These are phyloP conservation scores for Eristalis pertinax DNA, from an alignment of 2,888 invertebrate genomes.

Conservation along the genomic window DNA sequence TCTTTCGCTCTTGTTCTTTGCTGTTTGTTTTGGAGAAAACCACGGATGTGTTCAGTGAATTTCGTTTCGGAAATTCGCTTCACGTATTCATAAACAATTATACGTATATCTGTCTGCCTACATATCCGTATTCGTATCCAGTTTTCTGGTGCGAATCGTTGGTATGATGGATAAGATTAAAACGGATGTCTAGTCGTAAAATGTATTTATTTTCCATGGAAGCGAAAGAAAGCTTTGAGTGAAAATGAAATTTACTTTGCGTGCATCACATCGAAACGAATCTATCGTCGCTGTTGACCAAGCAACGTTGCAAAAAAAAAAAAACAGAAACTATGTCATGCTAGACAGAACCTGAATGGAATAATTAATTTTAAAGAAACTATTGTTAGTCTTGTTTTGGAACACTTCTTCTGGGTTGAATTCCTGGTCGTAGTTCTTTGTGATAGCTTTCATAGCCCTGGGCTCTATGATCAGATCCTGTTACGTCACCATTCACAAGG, in stretches of 20 bases:
- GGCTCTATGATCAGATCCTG: background rate
- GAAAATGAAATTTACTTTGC: slow-evolving; percentile 1
- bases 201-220: slow-evolving; percentile 5
- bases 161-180: slow-evolving; percentile 15
- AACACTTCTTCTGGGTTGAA: background rate
- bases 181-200: background rate
- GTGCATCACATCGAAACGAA: slow-evolving; percentile 15
- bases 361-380: slow-evolving; percentile 27
- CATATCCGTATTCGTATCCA: background rate
- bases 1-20: background rate
- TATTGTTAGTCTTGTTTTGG: background rate
- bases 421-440: background rate
- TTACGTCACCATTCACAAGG: background rate
- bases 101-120: background rate
- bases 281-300: background rate
- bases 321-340: slow-evolving; percentile 39
- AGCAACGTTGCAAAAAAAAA: background rate
- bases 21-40: background rate
- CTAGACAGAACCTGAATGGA: slow-evolving; percentile 14
- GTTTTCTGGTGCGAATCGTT: slow-evolving; percentile 6
- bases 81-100: slow-evolving; percentile 3
- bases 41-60: background rate
- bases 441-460: background rate
- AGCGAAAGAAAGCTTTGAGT: slow-evolving; percentile 19
- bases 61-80: background rate